Base-by-base conservation (phyloP, 2,888 invertebrate genomes). In the Oxystoma pomonae region DNA sequence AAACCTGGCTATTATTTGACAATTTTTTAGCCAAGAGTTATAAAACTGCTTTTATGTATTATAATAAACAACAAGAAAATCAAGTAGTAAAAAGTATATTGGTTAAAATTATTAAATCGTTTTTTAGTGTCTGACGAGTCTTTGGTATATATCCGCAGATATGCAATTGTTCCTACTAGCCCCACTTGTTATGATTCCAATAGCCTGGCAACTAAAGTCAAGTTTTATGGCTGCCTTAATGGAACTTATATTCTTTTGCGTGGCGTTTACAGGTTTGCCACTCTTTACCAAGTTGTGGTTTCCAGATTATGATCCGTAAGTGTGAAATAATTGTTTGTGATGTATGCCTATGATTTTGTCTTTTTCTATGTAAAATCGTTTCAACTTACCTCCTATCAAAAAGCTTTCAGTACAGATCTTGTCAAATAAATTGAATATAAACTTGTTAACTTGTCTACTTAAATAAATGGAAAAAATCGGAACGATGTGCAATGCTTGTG, bases 71-170 rank as follows among this genome's bases (percentile, higher is more conserved):
- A n/a, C n/a, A n/a, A n/a, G n/a, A n/a, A n/a, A n/a, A n/a, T n/a
- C n/a, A n/a, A n/a, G n/a, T n/a, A n/a, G n/a, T n/a, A 49, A 57
- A 59, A 19, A 18, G 9, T 20, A 22, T 62, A 7, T 19, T 50
- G 16, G 49, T 20, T 57, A 59, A 16, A 57, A 35, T 35, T 35
- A 35, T 35, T 35, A 35, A 55, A 50, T 56, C 21, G 9, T 62
- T 59, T 72, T 71, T 58, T 55, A 80, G 79, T 80, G 80, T 59
- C 58, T 78, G 16, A 62, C 69, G 3, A 78, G 76, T 17, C 74
- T 77, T 0, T 80, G 79, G 79, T 80, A 79, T 65, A 62, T 80
- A 22, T 75, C 77, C 49, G 78, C 77, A 1, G 80, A 80, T 66
- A 77, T 79, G 73, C 80, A 80, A 65, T 70, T 80, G 66, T 79